Conservation (phyloP, 2,113 vertebrate genomes). For the Mirza zaza region DNA sequence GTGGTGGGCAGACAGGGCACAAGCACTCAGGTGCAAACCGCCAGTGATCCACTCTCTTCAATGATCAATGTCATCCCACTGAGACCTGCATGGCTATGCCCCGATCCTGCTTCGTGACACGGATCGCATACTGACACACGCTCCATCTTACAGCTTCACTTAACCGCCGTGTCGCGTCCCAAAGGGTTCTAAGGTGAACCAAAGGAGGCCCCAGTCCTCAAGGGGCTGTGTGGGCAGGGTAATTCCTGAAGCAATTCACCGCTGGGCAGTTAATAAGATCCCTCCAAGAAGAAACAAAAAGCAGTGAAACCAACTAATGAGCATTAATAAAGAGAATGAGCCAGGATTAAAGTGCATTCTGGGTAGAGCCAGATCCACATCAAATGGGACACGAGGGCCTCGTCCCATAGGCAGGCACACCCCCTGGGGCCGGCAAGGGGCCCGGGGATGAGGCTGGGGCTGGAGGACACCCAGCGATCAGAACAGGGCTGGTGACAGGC, state of each 20-base stretch:
- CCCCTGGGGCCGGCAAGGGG: too few species aligned
- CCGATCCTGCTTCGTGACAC: background rate
- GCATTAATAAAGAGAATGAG: background rate
- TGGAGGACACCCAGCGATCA: background rate
- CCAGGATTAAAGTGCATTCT: background rate
- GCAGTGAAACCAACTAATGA: background rate
- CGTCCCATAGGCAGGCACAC: fast-evolving
- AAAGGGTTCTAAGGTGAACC: background rate
- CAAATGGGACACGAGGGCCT: background rate
- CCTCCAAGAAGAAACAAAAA: background rate
- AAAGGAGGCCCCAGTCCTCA: background rate
- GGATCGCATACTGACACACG: background rate
- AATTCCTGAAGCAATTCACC: background rate
- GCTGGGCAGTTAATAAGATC: background rate
- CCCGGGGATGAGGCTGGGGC: background rate
- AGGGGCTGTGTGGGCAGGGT: background rate
- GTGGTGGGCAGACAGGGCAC: background rate
- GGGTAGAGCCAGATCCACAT: background rate
- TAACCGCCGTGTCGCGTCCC: background rate
- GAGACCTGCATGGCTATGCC: background rate
- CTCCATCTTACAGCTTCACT: background rate
- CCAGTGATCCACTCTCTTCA: background rate
- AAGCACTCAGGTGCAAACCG: background rate
- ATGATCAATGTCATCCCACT: background rate
- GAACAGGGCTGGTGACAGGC: background rate